phyloP scores from a whole-genome alignment of 2,797 vertebrate genomes.

The Molossus molossus region DNA sequence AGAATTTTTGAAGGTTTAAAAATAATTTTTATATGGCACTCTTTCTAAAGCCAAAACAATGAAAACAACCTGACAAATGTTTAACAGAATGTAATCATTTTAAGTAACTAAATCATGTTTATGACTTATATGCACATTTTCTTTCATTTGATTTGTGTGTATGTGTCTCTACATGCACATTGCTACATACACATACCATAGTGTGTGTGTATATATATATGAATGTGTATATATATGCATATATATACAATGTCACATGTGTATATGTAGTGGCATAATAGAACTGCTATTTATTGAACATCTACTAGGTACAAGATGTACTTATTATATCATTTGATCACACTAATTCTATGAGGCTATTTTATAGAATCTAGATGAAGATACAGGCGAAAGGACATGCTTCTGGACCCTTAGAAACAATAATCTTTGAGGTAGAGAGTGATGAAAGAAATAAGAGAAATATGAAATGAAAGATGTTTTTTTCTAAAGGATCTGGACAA shows the following conservation, averaged over 20 bases:
- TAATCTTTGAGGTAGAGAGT: neutral
- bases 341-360: neutral
- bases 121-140: neutral
- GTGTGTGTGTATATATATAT: neutral
- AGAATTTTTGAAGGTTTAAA: neutral
- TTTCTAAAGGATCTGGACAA: neutral
- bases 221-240: neutral
- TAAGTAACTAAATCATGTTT: conserved; percentile 37
- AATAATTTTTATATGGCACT: neutral
- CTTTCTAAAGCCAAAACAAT: neutral
- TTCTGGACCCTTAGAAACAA: neutral
- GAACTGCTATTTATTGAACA: neutral
- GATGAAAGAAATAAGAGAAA: neutral
- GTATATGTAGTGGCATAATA: neutral
- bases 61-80: neutral
- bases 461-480: neutral
- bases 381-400: neutral
- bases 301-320: neutral
- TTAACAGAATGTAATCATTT: conserved; percentile 3
- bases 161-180: neutral
- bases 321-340: neutral
- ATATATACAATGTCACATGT: neutral
- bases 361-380: neutral
- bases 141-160: conserved; percentile 1
- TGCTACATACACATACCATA: neutral